Evolutionary conservation across 2,113 vertebrate species (phyloP).

Genomic region (Neolamprologus caudopunctatus): DNA sequence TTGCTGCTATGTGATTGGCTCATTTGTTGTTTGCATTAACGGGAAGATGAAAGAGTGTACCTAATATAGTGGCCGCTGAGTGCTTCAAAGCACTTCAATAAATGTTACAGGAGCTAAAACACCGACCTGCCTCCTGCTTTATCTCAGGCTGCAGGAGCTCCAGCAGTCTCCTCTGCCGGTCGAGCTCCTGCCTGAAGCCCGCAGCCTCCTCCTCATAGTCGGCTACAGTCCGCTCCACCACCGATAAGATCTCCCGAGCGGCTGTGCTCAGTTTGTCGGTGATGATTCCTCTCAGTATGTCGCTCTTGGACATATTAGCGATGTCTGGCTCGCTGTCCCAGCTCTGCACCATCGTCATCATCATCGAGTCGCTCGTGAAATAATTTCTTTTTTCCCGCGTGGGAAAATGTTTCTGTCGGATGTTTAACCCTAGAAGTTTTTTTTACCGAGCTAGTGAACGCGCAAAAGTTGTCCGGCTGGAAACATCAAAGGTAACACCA

Average conservation of each 20-base stretch:
- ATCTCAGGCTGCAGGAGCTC: neutral
- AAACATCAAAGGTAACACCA: neutral
- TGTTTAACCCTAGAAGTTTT: neutral
- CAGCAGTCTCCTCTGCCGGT: neutral
- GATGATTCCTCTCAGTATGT: neutral
- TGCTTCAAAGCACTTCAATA: neutral
- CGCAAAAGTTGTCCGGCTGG: neutral
- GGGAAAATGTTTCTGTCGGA: neutral
- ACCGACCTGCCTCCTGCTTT: neutral
- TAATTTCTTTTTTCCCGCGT: neutral
- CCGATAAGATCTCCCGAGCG: slow-evolving; percentile 14
- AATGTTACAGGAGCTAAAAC: neutral
- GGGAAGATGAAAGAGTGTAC: neutral
- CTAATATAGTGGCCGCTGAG: neutral
- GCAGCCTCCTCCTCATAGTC: slow-evolving; percentile 13
- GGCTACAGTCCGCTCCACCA: neutral
- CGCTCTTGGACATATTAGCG: neutral
- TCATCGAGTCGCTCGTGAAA: neutral
- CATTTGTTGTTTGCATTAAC: neutral
- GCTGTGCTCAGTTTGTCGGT: neutral
- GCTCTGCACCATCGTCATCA: neutral
- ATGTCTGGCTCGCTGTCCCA: neutral
- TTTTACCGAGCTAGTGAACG: neutral
- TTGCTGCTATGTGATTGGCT: neutral
- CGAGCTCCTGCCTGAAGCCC: neutral